Evolutionary conservation across 1,140 invertebrate species (phyloP).

Genomic region (Cherax quadricarinatus): DNA sequence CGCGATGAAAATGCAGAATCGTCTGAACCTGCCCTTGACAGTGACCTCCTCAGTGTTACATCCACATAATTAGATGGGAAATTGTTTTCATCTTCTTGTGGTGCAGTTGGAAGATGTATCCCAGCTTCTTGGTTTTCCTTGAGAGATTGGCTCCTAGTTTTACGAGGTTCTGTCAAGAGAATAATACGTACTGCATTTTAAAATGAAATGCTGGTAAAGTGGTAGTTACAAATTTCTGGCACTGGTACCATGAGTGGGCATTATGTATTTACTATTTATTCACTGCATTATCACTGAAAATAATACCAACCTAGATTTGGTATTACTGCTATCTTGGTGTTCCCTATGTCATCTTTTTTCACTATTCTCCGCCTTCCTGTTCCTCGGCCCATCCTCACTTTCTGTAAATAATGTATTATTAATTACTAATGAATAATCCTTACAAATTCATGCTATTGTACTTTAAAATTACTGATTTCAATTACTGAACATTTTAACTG

Average conservation of each 20-base stretch:
- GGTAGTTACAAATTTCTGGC: not conserved
- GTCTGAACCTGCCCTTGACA: conserved; percentile 18
- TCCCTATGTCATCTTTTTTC: not conserved
- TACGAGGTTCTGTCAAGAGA: not conserved
- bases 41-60: not conserved
- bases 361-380: not conserved
- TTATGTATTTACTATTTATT: not conserved
- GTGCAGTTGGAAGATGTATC: not conserved
- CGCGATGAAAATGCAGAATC: conserved; percentile 37
- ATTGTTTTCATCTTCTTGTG: not conserved
- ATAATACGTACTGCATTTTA: not conserved
- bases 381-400: not conserved
- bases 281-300: not conserved
- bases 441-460: no score
- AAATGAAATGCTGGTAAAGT: not conserved
- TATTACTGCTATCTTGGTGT: not conserved
- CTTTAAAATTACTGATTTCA: no score
- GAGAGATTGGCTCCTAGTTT: conserved; percentile 34
- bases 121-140: conserved; percentile 44
- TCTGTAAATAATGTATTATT: not conserved
- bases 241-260: not conserved
- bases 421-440: no score
- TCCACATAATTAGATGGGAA: not conserved
- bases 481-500: no score
- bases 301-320: not conserved